Evolutionary conservation across 2,113 vertebrate species (phyloP).

Genomic region (Elgaria multicarinata): DNA sequence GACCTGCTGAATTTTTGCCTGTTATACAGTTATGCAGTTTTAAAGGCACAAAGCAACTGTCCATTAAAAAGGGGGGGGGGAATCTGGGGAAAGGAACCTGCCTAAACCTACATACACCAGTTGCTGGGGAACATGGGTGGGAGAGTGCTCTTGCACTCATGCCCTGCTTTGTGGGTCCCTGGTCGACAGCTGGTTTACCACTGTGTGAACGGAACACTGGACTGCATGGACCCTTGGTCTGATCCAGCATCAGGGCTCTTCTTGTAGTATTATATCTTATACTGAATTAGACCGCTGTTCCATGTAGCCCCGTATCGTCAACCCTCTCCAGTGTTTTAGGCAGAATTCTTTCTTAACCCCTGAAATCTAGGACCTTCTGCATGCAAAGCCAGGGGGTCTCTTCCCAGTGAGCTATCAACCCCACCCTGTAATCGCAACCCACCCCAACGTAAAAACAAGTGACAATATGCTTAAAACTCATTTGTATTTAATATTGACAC

Average conservation of each 20-base stretch:
- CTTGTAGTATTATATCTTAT: no score
- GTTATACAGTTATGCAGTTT: background rate
- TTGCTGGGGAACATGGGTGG: no score
- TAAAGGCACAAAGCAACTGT: background rate
- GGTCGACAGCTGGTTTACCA: no score
- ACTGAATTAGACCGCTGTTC: no score
- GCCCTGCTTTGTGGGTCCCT: no score
- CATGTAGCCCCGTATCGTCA: no score
- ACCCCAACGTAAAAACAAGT: background rate
- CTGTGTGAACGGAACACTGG: no score
- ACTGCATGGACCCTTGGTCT: no score
- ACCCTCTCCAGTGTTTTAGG: no score
- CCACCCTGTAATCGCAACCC: background rate
- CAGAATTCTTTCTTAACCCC: background rate
- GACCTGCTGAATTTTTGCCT: background rate
- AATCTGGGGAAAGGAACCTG: background rate
- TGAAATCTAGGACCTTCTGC: background rate
- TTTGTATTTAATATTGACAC: background rate
- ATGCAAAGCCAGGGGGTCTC: background rate
- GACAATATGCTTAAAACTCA: background rate
- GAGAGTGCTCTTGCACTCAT: no score
- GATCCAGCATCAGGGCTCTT: no score
- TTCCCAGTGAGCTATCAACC: background rate
- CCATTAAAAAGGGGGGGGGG: background rate
- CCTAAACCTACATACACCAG: no score